Conservation (phyloP, 2,888 invertebrate genomes). For the Drosophila stalkeri region DNA sequence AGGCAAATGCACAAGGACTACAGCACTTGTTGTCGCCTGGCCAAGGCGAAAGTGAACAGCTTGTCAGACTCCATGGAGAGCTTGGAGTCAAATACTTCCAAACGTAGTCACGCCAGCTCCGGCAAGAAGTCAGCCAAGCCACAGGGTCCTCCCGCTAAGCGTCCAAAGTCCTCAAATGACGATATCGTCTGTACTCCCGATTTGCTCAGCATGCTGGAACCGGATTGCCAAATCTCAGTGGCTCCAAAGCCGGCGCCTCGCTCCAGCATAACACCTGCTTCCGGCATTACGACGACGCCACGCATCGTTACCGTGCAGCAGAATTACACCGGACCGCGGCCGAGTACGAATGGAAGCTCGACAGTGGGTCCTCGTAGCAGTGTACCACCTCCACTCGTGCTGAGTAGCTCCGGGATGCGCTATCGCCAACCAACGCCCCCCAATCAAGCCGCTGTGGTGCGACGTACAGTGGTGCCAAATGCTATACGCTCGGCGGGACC, state of each 20-base stretch:
- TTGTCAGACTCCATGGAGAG: slow-evolving; percentile 82
- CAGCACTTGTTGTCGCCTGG: slow-evolving; percentile 82
- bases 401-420: slow-evolving; percentile 79
- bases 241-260: slow-evolving; percentile 56
- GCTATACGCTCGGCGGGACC: slow-evolving; percentile 72
- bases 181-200: slow-evolving; percentile 89
- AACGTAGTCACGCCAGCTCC: slow-evolving; percentile 70
- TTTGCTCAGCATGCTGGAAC: slow-evolving; percentile 84
- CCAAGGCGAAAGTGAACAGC: slow-evolving; percentile 76
- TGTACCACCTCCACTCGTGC: slow-evolving; percentile 80
- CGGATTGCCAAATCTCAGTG: slow-evolving; percentile 83
- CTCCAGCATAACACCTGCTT: slow-evolving; percentile 19
- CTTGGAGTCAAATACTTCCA: slow-evolving; percentile 76
- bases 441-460: slow-evolving; percentile 43
- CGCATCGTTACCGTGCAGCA: slow-evolving; percentile 72
- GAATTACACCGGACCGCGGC: slow-evolving; percentile 54
- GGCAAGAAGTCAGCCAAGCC: slow-evolving; percentile 57
- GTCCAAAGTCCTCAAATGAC: slow-evolving; percentile 78
- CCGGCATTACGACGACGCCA: slow-evolving; percentile 53
- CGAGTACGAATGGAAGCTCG: slow-evolving; percentile 28
- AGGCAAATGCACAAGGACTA: slow-evolving; percentile 76
- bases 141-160: slow-evolving; percentile 57
- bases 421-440: slow-evolving; percentile 72
- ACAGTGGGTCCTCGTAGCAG: slow-evolving; percentile 43
- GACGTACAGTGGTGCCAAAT: slow-evolving; percentile 80